Conservation (phyloP, 2,797 vertebrate species). For the Hippoglossus hippoglossus region DNA sequence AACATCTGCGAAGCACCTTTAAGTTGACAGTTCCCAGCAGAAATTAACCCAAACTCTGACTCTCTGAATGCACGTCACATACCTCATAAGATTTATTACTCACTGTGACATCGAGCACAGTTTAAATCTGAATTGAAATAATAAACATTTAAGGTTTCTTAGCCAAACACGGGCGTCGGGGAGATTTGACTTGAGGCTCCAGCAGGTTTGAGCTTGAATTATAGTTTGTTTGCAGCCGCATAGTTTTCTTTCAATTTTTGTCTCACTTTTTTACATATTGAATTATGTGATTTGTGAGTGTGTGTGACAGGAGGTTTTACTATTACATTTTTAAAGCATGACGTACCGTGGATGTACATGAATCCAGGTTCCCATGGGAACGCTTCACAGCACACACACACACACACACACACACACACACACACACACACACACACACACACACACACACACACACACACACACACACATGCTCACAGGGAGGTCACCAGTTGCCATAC, state of each 20-base stretch:
- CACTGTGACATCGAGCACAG: neutral
- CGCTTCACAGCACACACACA: conserved; percentile 8
- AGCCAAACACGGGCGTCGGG: conserved; percentile 17
- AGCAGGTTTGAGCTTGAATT: conserved; percentile 25
- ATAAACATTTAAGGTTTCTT: neutral
- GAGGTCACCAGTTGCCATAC: conserved; percentile 36
- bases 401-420: conserved; percentile 13
- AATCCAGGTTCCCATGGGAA: conserved; percentile 30
- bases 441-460: conserved; percentile 7
- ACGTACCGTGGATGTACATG: conserved; percentile 24
- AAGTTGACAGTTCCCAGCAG: too few relatives aligned
- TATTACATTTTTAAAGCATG: conserved; percentile 30
- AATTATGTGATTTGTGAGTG: conserved; percentile 24
- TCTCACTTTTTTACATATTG: conserved; percentile 22
- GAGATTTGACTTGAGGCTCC: conserved; percentile 1
- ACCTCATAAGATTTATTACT: too few relatives aligned
- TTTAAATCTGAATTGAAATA: neutral
- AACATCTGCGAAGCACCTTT: too few relatives aligned
- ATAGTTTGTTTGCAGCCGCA: conserved; percentile 23
- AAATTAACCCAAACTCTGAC: too few relatives aligned
- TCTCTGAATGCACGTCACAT: too few relatives aligned
- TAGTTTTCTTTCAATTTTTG: conserved; percentile 20
- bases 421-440: neutral
- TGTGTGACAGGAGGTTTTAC: conserved; percentile 2
- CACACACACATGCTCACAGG: neutral